Evolutionary conservation across 2,113 vertebrate genomes (phyloP).

Genomic region (Clinocottus analis): DNA sequence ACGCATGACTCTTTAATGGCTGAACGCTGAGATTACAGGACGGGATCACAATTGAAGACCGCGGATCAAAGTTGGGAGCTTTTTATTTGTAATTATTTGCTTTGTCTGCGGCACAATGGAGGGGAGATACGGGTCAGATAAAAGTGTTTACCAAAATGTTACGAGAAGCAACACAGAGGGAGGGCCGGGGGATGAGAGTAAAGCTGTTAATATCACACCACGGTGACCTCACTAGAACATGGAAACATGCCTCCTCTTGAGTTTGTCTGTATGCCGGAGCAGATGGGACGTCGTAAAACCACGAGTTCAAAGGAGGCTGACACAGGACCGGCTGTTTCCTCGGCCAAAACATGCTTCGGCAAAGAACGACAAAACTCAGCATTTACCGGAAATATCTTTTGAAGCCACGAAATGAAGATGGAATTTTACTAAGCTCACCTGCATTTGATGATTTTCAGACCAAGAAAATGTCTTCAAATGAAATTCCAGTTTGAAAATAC

Average conservation of each 20-base stretch:
- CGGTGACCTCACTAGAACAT: constrained; percentile 9
- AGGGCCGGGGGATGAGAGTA: neutral
- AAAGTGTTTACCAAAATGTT: constrained; percentile 75
- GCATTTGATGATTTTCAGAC: neutral
- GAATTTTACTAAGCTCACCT: neutral
- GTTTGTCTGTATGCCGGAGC: constrained; percentile 23
- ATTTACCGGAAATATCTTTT: neutral
- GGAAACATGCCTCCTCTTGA: constrained; percentile 35
- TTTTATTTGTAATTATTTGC: constrained; percentile 76
- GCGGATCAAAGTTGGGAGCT: constrained; percentile 62
- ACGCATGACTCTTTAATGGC: constrained; percentile 53
- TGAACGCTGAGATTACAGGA: constrained; percentile 56
- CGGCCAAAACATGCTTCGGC: neutral
- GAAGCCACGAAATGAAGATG: neutral
- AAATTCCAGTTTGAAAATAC: neutral
- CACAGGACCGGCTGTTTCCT: neutral
- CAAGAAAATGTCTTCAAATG: neutral
- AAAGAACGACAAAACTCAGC: neutral
- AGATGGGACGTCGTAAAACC: constrained; percentile 78
- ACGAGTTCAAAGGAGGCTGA: constrained; percentile 49
- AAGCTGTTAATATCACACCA: constrained; percentile 51
- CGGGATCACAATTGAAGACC: constrained; percentile 58
- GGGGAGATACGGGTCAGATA: constrained; percentile 70
- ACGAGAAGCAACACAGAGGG: constrained; percentile 45
- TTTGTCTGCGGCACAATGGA: constrained; percentile 71